Evolutionary conservation across 2,113 vertebrate species (phyloP).

Genomic region (Amphilophus citrinellus): DNA sequence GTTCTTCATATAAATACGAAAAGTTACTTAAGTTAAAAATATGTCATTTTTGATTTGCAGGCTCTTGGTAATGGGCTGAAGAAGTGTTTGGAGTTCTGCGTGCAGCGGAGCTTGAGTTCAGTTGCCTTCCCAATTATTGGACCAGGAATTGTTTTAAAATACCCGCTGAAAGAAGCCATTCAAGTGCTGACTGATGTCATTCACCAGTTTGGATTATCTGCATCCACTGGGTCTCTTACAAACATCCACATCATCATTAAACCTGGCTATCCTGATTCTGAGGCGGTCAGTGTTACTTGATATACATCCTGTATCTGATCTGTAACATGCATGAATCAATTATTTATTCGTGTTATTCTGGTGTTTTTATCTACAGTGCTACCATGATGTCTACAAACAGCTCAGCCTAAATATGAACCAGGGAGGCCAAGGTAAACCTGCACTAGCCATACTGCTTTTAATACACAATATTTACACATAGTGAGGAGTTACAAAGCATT

Average conservation of each 20-base stretch:
- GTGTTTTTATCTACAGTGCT: conserved; percentile 49
- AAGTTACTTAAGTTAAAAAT: no score
- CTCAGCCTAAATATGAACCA: conserved; percentile 55
- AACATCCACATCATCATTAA: conserved; percentile 67
- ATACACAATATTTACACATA: no score
- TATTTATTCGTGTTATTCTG: background rate
- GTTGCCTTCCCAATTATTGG: conserved; percentile 75
- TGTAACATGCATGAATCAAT: background rate
- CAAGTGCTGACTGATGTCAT: conserved; percentile 59
- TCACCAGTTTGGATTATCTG: conserved; percentile 40
- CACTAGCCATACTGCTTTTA: background rate
- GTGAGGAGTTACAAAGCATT: no score
- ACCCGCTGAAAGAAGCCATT: conserved; percentile 45
- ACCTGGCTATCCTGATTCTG: conserved; percentile 46
- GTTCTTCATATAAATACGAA: no score
- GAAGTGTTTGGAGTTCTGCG: conserved; percentile 60
- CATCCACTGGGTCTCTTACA: conserved; percentile 22
- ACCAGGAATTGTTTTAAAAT: conserved; percentile 51
- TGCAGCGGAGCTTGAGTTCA: conserved; percentile 28
- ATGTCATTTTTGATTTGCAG: conserved; percentile 28
- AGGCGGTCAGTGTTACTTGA: conserved; percentile 38
- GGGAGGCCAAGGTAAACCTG: conserved; percentile 49
- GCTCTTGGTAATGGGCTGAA: conserved; percentile 49
- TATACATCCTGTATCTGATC: background rate
- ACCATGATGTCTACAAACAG: conserved; percentile 30